Percentiles rank a stretch among this genome's conserved stretches.
Evolutionary conservation across 1,140 invertebrate species (phyloP).

Genomic region (Samia ricini): DNA sequence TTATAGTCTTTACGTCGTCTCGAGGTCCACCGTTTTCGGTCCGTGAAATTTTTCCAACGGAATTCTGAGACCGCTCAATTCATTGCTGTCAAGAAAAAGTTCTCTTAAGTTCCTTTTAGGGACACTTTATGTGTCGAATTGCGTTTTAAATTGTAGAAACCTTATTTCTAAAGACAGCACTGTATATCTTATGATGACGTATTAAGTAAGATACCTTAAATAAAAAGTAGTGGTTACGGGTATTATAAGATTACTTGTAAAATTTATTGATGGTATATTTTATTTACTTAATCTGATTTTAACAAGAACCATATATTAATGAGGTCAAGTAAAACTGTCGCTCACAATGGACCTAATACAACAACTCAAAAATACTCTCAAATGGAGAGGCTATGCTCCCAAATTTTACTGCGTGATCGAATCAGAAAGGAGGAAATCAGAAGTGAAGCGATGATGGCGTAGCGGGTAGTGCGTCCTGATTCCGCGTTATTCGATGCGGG

Average conservation of each 20-base stretch:
- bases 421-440: no score
- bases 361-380: no score
- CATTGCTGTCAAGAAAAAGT: conserved; percentile 9
- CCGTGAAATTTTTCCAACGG: neutral
- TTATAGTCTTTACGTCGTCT: neutral
- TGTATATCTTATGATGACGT: neutral
- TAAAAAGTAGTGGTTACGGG: neutral
- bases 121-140: conserved; percentile 8
- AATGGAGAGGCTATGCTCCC: no score
- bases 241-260: neutral
- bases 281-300: neutral
- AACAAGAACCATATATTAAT: neutral
- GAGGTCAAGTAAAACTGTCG: no score
- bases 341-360: no score
- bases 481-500: no score
- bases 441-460: no score
- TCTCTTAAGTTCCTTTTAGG: conserved; percentile 5
- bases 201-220: neutral
- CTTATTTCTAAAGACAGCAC: neutral
- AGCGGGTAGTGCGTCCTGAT: no score
- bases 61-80: conserved; percentile 2
- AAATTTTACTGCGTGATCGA: no score
- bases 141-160: conserved; percentile 3
- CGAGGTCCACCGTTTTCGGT: neutral
- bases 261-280: neutral